A percentile compares a stretch with the other conserved stretches of the same genome.
These are phyloP conservation scores for Copsychus sechellarum DNA, from an alignment of 2,113 vertebrate genomes.

Conservation along the genomic window DNA sequence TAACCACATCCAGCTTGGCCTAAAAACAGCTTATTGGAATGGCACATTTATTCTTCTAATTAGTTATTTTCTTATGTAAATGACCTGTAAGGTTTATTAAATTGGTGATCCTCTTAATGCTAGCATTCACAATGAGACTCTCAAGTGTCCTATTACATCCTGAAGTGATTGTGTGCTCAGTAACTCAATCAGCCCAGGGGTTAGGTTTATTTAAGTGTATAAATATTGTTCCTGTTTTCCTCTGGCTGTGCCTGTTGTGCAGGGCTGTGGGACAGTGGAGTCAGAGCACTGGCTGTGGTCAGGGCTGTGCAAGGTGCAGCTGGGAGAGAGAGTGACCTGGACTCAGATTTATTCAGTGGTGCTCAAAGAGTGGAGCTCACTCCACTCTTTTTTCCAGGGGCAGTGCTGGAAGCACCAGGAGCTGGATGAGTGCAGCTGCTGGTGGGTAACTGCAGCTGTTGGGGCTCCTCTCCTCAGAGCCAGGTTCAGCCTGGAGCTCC, in stretches of 20 bases:
- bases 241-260: background rate
- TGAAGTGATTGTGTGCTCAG: background rate
- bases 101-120: background rate
- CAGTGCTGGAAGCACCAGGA: background rate
- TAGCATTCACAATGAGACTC: background rate
- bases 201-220: background rate
- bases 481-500: background rate
- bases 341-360: rapidly evolving
- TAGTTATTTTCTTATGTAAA: conserved; percentile 8
- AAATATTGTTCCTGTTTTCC: background rate
- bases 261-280: background rate
- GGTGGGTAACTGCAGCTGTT: background rate
- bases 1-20: background rate
- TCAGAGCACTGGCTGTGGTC: background rate
- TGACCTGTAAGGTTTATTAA: background rate
- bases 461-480: background rate
- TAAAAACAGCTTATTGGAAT: background rate
- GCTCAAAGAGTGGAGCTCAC: background rate
- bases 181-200: background rate
- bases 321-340: background rate
- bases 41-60: background rate
- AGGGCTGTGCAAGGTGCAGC: background rate
- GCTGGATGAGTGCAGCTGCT: background rate
- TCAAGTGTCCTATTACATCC: background rate
- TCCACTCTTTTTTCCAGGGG: background rate